A percentile compares a stretch with the other conserved stretches of the same genome.
Conservation (phyloP, 92 coral and sea anemone species). For the Siderastrea radians region DNA sequence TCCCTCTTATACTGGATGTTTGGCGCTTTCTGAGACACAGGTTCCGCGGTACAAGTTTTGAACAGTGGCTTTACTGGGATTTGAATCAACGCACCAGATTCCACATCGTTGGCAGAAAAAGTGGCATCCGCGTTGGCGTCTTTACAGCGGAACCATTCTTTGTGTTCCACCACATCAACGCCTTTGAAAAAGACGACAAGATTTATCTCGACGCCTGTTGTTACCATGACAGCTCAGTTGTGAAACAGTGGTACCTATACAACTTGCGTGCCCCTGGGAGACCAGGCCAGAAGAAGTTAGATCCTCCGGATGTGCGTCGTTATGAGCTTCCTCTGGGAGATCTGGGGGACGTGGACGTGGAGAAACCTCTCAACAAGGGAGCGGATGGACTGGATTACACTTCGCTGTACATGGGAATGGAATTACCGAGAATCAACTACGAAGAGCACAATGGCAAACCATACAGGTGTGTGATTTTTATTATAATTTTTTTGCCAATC, state of each 20-base stretch:
- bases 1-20: slow-evolving; percentile 67
- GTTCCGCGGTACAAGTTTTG: slow-evolving; percentile 43
- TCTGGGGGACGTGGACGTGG: slow-evolving; percentile 17
- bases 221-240: slow-evolving; percentile 58
- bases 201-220: slow-evolving; percentile 82
- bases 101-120: slow-evolving; percentile 73
- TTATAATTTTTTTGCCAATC: background rate
- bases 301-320: slow-evolving; percentile 57
- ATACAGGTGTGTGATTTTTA: slow-evolving; percentile 30
- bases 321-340: slow-evolving; percentile 70
- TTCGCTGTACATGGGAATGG: slow-evolving; percentile 59
- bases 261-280: slow-evolving; percentile 41
- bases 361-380: slow-evolving; percentile 32
- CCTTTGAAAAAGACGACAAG: slow-evolving; percentile 71
- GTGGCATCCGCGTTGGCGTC: slow-evolving; percentile 60
- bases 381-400: slow-evolving; percentile 65
- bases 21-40: slow-evolving; percentile 38
- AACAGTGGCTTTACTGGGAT: slow-evolving; percentile 73
- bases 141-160: slow-evolving; percentile 78
- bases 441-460: slow-evolving; percentile 65
- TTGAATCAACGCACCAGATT: slow-evolving; percentile 63
- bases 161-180: slow-evolving; percentile 84
- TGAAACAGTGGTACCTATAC: slow-evolving; percentile 63
- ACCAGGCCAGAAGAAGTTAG: slow-evolving; percentile 14
- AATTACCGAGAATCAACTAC: slow-evolving; percentile 81